Conservation (phyloP, 2,113 vertebrate genomes). For the Urocolius indicus region DNA sequence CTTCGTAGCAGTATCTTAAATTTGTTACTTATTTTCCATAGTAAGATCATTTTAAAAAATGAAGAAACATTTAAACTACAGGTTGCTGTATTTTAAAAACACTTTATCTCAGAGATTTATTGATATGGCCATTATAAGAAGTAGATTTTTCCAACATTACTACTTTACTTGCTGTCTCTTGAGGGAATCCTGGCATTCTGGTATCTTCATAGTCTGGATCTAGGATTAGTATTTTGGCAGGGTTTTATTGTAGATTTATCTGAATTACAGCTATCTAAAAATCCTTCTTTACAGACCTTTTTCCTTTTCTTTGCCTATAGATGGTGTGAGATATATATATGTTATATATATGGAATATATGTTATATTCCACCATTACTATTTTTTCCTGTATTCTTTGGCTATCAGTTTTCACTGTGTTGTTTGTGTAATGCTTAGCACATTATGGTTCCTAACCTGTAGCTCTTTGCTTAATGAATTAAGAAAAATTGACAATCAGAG, state of each 20-base stretch:
- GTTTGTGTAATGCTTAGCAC: background rate
- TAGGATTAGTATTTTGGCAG: background rate
- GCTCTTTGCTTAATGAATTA: background rate
- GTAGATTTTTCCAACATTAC: background rate
- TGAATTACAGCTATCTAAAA: background rate
- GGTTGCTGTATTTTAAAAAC: background rate
- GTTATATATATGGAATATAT: too few species aligned
- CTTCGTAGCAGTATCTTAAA: background rate
- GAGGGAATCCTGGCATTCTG: background rate
- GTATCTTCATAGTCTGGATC: background rate
- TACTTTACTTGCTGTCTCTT: background rate
- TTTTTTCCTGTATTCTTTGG: background rate
- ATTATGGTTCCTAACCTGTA: background rate
- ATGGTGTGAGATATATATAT: background rate
- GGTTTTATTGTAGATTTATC: background rate
- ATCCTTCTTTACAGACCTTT: background rate
- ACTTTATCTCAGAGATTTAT: background rate
- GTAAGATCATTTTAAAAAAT: background rate
- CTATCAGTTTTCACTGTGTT: background rate
- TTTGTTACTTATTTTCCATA: background rate
- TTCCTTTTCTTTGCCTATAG: background rate
- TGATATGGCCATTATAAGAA: background rate
- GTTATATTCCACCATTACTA: background rate
- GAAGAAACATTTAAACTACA: background rate
- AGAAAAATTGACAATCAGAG: background rate